Conservation (phyloP, 2,888 invertebrate genomes). For the Tipula unca region DNA sequence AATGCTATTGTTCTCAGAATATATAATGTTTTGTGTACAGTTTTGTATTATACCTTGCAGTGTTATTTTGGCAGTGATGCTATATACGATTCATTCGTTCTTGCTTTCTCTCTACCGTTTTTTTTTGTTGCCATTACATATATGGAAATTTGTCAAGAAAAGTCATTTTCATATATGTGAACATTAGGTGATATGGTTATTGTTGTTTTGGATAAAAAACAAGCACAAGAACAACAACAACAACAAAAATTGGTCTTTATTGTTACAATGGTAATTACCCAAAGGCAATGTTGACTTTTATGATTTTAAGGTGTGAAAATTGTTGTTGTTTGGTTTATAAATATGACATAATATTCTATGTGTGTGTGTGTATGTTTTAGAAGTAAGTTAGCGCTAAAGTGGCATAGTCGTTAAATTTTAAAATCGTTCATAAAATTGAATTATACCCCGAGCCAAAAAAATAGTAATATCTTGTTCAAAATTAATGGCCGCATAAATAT, state of each 20-base stretch:
- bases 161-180: background rate
- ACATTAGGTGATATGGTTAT: background rate
- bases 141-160: background rate
- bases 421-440: background rate
- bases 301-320: background rate
- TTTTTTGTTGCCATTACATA: background rate
- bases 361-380: background rate
- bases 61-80: background rate
- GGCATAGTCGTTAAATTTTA: background rate
- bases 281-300: background rate
- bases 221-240: background rate
- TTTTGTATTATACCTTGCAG: background rate
- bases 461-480: background rate
- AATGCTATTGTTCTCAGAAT: background rate
- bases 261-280: conserved; percentile 8
- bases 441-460: background rate
- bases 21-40: background rate
- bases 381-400: background rate
- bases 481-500: background rate
- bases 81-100: background rate
- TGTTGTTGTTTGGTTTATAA: background rate
- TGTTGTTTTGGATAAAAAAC: background rate
- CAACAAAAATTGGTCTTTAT: background rate
- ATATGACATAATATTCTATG: background rate
- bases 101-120: background rate